Percentiles rank a stretch among this genome's conserved stretches.
Evolutionary conservation across 1,140 invertebrate genomes (phyloP).

Genomic region (Orchesella cincta): DNA sequence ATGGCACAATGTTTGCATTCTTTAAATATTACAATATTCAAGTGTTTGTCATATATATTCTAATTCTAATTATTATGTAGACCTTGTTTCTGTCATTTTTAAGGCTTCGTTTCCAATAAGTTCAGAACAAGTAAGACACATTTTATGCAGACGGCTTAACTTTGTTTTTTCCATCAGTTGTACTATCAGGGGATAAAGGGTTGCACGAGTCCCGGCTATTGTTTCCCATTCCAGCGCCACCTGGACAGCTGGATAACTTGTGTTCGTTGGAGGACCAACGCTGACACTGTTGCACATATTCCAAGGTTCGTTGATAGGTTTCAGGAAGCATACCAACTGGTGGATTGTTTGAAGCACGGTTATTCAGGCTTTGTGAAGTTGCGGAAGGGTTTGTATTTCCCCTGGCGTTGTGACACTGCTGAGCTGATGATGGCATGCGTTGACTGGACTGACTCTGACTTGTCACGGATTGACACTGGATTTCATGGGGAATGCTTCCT

Average conservation of each 20-base stretch:
- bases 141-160: neutral
- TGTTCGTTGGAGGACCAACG: slow-evolving; percentile 63
- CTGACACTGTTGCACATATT: slow-evolving; percentile 87
- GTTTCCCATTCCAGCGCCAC: slow-evolving; percentile 23
- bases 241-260: slow-evolving; percentile 11
- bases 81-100: too few species aligned
- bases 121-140: neutral
- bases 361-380: neutral
- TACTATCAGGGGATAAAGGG: slow-evolving; percentile 46
- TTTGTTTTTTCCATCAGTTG: slow-evolving; percentile 41
- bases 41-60: neutral
- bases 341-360: slow-evolving; percentile 46
- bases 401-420: slow-evolving; percentile 48
- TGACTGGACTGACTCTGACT: slow-evolving; percentile 51
- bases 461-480: slow-evolving; percentile 44
- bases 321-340: slow-evolving; percentile 73
- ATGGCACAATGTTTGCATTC: slow-evolving; percentile 27
- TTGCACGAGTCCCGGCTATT: slow-evolving; percentile 18
- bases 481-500: slow-evolving; percentile 31
- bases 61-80: neutral
- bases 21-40: neutral
- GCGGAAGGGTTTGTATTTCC: neutral
- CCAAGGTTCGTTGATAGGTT: slow-evolving; percentile 81
- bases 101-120: slow-evolving; percentile 10
- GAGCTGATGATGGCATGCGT: slow-evolving; percentile 42